Evolutionary conservation across 2,888 invertebrate genomes (phyloP).

Genomic region (Odontocerum albicorne): DNA sequence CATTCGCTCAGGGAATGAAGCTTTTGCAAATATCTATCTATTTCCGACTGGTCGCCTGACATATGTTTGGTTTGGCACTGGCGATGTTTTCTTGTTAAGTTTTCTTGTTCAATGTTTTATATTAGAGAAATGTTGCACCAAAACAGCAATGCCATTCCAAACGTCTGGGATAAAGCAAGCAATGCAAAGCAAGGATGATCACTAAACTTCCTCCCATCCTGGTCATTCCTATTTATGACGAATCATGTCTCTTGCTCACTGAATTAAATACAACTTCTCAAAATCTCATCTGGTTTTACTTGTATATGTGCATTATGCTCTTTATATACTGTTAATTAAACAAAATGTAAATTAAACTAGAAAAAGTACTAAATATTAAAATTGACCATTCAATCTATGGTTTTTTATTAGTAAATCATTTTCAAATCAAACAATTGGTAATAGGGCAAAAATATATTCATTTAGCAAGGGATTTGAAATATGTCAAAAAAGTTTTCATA

Average conservation of each 20-base stretch:
- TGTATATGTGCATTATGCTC: too few species aligned
- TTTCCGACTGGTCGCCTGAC: slow-evolving; percentile 33
- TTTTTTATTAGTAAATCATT: too few species aligned
- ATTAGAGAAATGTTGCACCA: slow-evolving; percentile 55
- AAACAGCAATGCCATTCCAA: slow-evolving; percentile 71
- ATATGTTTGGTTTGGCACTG: slow-evolving; percentile 38
- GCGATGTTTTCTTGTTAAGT: slow-evolving; percentile 29
- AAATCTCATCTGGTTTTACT: not conserved
- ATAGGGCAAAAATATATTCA: too few species aligned
- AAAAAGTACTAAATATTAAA: too few species aligned
- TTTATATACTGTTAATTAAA: too few species aligned
- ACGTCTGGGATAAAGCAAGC: slow-evolving; percentile 70
- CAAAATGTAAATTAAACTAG: too few species aligned
- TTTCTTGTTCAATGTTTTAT: not conserved
- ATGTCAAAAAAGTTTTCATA: too few species aligned
- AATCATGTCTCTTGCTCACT: not conserved
- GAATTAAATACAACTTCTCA: not conserved
- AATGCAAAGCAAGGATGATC: slow-evolving; percentile 38
- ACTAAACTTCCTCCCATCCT: slow-evolving; percentile 34
- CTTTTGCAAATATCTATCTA: too few species aligned
- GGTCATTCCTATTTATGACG: slow-evolving; percentile 17
- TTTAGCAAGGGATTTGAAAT: too few species aligned
- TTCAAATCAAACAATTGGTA: too few species aligned
- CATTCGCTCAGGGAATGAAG: too few species aligned
- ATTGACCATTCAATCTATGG: too few species aligned